Conservation (phyloP, 2,113 vertebrate species). For the Semnopithecus entellus region DNA sequence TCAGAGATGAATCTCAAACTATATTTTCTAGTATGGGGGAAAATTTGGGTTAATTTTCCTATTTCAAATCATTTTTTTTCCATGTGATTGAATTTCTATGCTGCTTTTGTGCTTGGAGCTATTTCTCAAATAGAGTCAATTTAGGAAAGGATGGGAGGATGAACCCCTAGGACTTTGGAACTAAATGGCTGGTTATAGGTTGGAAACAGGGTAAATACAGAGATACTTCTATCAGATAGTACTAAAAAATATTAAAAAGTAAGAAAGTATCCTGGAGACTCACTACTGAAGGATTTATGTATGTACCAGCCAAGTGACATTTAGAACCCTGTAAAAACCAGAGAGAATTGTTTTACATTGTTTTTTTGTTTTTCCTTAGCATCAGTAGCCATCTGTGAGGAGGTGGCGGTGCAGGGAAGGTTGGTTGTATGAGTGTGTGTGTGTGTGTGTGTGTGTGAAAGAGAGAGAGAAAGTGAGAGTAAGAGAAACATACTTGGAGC, state of each 20-base stretch:
- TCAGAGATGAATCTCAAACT: constrained; percentile 36
- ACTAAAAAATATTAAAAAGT: neutral
- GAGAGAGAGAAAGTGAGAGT: neutral
- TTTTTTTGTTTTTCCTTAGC: neutral
- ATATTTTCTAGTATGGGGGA: neutral
- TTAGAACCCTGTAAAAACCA: neutral
- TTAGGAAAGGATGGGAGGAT: neutral
- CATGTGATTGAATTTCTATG: constrained; percentile 3
- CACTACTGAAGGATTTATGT: neutral
- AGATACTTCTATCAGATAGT: neutral
- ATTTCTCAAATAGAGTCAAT: constrained; percentile 6
- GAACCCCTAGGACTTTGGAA: neutral
- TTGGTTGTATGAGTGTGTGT: neutral
- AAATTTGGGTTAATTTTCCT: constrained; percentile 21
- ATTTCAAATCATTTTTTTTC: constrained; percentile 21
- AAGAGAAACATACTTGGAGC: neutral
- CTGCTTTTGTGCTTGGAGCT: neutral
- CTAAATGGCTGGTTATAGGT: neutral
- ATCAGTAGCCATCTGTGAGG: neutral
- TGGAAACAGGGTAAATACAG: neutral
- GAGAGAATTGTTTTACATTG: neutral
- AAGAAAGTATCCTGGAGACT: neutral
- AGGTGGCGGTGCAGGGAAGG: neutral
- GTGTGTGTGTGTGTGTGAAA: neutral
- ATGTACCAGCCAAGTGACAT: neutral